Evolutionary conservation across 2,113 vertebrate genomes (phyloP), one percentile per base, ranked within the genome.

Genomic region (Progne subis): DNA sequence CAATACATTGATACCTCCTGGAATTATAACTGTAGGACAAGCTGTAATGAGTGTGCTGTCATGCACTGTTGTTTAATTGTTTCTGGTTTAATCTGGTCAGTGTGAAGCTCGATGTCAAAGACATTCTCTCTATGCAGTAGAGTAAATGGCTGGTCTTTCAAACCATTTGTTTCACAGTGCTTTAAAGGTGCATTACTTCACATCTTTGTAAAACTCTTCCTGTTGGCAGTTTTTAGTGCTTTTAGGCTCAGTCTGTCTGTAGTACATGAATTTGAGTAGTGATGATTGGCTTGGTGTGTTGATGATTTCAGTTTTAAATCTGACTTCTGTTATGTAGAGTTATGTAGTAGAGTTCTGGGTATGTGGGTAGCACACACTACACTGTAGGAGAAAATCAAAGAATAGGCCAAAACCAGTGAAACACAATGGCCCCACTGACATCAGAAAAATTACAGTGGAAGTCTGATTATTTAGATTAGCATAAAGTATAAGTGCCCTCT

Each of bases 401-500:
- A 44, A 11, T 12, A 75, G 24, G 5, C 23, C 17, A 79, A 82
- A 76, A 72, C 41, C 44, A 79, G 2, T 65, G 46, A 57, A 87
- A 75, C 7, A 16, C 0, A 2, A 56, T 72, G 29, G 11, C 11
- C 41, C 21, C 26, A 8, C 37, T 78, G 67, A 64, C 55, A 46
- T 77, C 23, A 72, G 67, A 87, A 84, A 76, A 87, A 85, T 56
- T 53, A 17, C 28, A 39, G 34, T 65, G 41, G 20, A 86, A 94
- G 60, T 64, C 77, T 76, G 44, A 86, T 92, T 72, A 93, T 90
- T 85, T 82, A 71, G 32, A 74, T 95, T 90, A 88, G 37, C 75
- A 85, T 89, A 50, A 91, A 87, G 20, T 77, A 29, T 79, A 63
- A 43, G 14, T 89, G 59, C 26, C 78, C 50, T 94, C 32, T 87